A percentile compares a stretch with the other conserved stretches of the same genome.
phyloP scores from a whole-genome alignment of 2,113 vertebrate species.

The Dasyornis broadbenti region DNA sequence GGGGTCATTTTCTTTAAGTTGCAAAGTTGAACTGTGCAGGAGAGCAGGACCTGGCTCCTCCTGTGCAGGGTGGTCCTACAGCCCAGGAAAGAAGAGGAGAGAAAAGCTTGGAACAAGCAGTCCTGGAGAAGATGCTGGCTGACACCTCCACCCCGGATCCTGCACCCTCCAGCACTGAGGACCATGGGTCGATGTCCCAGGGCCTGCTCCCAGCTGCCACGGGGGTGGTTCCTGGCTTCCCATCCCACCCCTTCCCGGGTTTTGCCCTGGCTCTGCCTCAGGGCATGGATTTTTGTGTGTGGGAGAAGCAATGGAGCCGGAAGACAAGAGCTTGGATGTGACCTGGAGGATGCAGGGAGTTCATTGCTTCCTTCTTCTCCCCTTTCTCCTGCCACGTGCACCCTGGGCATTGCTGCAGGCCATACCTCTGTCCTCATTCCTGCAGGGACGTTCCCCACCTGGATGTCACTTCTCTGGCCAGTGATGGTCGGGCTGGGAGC shows the following conservation, averaged over 20 bases:
- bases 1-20: background rate
- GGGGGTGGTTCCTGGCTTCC: background rate
- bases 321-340: background rate
- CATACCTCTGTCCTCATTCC: background rate
- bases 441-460: accelerated
- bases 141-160: background rate
- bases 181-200: accelerated
- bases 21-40: accelerated
- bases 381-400: background rate
- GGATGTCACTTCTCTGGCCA: background rate
- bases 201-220: background rate
- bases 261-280: background rate
- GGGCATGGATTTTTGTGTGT: accelerated
- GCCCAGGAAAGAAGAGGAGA: background rate
- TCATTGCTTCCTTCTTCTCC: background rate
- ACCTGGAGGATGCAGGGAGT: background rate
- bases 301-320: background rate
- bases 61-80: accelerated
- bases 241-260: background rate
- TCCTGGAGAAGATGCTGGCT: background rate
- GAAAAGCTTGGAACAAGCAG: background rate
- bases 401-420: background rate
- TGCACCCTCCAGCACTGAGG: accelerated
- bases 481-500: background rate
- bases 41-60: background rate